Evolutionary conservation across 2,797 vertebrate species (phyloP).

Genomic region (Chromobotia macracanthus): DNA sequence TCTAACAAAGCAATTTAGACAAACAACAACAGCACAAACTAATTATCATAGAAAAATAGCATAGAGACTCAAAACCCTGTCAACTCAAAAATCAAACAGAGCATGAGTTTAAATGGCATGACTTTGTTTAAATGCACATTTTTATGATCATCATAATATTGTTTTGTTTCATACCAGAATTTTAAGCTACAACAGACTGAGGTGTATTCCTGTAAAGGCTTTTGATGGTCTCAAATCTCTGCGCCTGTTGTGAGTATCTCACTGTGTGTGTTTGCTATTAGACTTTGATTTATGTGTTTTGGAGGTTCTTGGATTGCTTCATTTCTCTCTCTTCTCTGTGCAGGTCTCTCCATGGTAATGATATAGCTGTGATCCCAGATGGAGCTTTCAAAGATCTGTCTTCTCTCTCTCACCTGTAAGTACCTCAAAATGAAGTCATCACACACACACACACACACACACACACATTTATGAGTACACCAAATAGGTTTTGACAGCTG

Average conservation of each 20-base stretch:
- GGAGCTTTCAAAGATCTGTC: constrained; percentile 95
- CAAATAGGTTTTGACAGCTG: constrained; percentile 40
- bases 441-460: constrained; percentile 35
- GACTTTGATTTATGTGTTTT: constrained; percentile 42
- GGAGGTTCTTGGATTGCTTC: constrained; percentile 26
- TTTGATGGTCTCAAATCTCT: constrained; percentile 94
- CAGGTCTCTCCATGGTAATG: constrained; percentile 97
- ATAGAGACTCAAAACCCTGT: background rate
- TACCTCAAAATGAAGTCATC: constrained; percentile 52
- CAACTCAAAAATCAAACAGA: background rate
- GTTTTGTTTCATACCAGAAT: constrained; percentile 79
- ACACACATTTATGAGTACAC: constrained; percentile 30
- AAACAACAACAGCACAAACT: background rate
- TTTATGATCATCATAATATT: constrained; percentile 37
- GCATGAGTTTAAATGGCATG: background rate
- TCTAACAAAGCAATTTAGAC: background rate
- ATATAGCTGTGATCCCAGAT: constrained; percentile 94
- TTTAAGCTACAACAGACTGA: constrained; percentile 95
- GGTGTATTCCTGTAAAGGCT: constrained; percentile 90
- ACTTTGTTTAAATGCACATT: constrained; percentile 7
- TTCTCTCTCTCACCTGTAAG: constrained; percentile 95
- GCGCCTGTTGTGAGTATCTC: constrained; percentile 88
- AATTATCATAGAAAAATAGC: background rate
- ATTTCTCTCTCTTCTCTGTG: constrained; percentile 34
- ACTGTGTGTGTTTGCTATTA: constrained; percentile 25